Conservation (phyloP, 2,888 invertebrate genomes). For the Coremacera marginata region DNA sequence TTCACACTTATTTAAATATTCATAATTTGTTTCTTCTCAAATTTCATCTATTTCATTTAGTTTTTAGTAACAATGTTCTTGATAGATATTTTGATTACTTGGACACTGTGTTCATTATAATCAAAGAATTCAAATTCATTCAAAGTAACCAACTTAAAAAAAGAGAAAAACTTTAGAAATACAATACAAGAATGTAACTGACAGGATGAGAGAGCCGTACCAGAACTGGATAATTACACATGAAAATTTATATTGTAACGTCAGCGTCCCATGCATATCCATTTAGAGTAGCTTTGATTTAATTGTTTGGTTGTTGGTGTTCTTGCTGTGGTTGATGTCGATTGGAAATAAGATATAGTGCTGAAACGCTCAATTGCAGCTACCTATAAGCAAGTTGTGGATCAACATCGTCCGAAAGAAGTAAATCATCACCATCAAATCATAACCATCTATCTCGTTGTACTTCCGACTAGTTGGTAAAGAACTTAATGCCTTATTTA, state of each 20-base stretch:
- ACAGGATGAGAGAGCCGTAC: not conserved
- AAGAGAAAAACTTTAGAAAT: constrained; percentile 17
- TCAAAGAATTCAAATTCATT: constrained; percentile 56
- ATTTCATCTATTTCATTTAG: no score
- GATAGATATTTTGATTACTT: constrained; percentile 68
- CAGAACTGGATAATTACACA: not conserved
- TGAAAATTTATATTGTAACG: no score
- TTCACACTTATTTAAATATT: no score
- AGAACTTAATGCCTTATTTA: constrained; percentile 11
- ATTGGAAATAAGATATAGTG: constrained; percentile 14
- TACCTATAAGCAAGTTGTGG: not conserved
- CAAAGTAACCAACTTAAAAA: not conserved
- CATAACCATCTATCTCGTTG: not conserved
- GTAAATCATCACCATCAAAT: not conserved
- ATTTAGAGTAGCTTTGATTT: constrained; percentile 23
- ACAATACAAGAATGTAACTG: constrained; percentile 9
- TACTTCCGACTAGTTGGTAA: not conserved
- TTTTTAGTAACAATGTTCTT: no score
- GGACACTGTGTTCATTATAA: constrained; percentile 70
- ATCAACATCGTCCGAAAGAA: not conserved
- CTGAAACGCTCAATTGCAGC: constrained; percentile 5
- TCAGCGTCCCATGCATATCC: not conserved
- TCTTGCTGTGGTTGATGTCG: not conserved
- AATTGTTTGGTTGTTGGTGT: constrained; percentile 20
- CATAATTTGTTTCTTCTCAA: no score